Conservation (phyloP, 2,888 invertebrate species). For the Tetheella fluctuosa region DNA sequence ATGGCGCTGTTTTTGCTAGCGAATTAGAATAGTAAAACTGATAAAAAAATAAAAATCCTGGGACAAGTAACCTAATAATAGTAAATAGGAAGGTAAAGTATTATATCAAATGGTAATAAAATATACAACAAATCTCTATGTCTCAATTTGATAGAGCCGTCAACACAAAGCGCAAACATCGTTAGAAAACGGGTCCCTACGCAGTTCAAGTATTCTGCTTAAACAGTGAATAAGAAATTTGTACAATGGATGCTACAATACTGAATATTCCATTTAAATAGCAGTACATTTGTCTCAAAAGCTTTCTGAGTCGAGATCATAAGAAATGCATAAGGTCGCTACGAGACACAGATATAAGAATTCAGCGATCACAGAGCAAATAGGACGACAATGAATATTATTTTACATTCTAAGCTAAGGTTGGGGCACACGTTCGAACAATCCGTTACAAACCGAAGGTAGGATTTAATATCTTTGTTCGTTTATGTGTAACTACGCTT, state of each 20-base stretch:
- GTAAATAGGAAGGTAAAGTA: neutral
- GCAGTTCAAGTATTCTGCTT: conserved; percentile 63
- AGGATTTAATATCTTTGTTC: neutral
- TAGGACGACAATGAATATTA: conserved; percentile 42
- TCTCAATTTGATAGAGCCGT: conserved; percentile 18
- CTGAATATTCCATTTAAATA: conserved; percentile 78
- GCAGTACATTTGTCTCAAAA: conserved; percentile 76
- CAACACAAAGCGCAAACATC: conserved; percentile 38
- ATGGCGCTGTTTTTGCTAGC: too few species aligned
- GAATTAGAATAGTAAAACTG: too few species aligned
- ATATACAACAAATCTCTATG: conserved; percentile 11
- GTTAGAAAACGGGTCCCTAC: conserved; percentile 44
- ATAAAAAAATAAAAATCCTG: too few species aligned
- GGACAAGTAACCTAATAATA: too few species aligned
- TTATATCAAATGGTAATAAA: conserved; percentile 8
- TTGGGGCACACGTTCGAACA: conserved; percentile 12
- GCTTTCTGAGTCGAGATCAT: conserved; percentile 65
- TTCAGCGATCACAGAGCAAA: conserved; percentile 49
- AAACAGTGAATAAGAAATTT: conserved; percentile 73
- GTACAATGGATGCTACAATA: conserved; percentile 70
- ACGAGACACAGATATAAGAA: conserved; percentile 52
- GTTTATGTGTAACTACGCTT: neutral
- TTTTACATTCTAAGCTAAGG: conserved; percentile 5
- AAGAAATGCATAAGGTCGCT: conserved; percentile 73
- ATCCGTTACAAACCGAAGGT: neutral